Base-by-base conservation (phyloP, 2,113 vertebrate genomes). In the Grus americana region DNA sequence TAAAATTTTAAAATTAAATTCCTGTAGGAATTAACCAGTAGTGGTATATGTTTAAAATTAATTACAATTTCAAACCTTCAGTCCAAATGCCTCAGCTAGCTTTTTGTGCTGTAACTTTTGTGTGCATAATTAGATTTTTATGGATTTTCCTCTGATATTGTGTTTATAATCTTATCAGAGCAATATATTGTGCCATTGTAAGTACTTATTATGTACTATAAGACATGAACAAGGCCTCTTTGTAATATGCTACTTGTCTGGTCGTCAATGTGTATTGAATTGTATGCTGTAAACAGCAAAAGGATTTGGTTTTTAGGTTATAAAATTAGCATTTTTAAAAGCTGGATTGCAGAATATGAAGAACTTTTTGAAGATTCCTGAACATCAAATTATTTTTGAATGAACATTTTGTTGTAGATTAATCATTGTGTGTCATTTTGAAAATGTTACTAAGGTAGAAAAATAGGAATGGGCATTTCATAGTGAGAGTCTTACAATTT, bases 161-260 rank as follows among this genome's bases (percentile, higher is more conserved):
- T 93, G 87, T 97, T 97, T 96, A 91, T 97, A 97, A 96, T 97
- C 95, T 96, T 95, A 97, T 96, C 87, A 93, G 82, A 88, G 72
- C 50, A 94, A 86, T 95, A 79, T 95, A 88, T 91, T 86, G 18
- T 96, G 46, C 94, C 50, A 91, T 92, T 96, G 40, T 86, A 96
- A 97, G 87, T 90, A 88, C 86, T 97, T 95, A 88, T 74, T 76
- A 86, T 95, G 30, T 95, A 84, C 75, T 86, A 9, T 90, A 94
- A 94, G 62, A 88, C 62, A 86, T 3, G 58, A 95, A 96, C 58
- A 93, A 90, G 20, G 1, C 30, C 76, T 91, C 59, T 95, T 95
- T 86, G 84, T 94, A 91, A 89, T 49, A 75, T n/a, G 59, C 38
- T 95, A 74, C 85, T 95, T 89, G 50, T 75, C 92, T 91, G 86